Conservation (phyloP, 2,797 vertebrate species). For the Neostethus bicornis region DNA sequence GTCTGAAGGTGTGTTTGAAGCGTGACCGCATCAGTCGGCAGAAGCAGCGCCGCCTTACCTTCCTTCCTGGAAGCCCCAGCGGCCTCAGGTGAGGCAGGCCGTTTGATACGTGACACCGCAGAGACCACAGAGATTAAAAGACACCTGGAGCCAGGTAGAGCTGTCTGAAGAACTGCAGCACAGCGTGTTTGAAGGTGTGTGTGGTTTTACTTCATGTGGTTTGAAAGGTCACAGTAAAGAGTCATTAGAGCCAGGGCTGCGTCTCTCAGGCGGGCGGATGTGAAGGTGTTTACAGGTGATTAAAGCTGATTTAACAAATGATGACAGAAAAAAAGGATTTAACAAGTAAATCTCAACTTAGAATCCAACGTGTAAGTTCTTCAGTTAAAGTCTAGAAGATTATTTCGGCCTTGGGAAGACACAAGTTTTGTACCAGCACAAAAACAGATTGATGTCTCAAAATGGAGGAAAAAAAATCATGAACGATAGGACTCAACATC, state of each 20-base stretch:
- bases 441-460: too few species aligned
- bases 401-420: not conserved
- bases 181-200: slow-evolving; percentile 28
- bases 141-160: slow-evolving; percentile 57
- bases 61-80: slow-evolving; percentile 70
- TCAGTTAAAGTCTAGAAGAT: not conserved
- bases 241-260: slow-evolving; percentile 48
- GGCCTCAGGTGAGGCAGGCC: slow-evolving; percentile 51
- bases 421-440: not conserved
- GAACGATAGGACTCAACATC: not conserved
- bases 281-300: slow-evolving; percentile 57
- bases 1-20: slow-evolving; percentile 70
- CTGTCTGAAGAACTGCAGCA: not conserved
- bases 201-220: slow-evolving; percentile 58
- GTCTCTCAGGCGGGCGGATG: slow-evolving; percentile 35
- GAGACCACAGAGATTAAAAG: slow-evolving; percentile 54
- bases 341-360: slow-evolving; percentile 1
- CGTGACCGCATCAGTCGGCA: slow-evolving; percentile 72
- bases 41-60: slow-evolving; percentile 62
- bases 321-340: slow-evolving; percentile 14
- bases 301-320: slow-evolving; percentile 42
- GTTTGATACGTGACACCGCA: slow-evolving; percentile 65
- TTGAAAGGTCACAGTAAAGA: slow-evolving; percentile 31
- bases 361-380: slow-evolving; percentile 1
- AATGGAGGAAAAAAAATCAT: not conserved